Percentiles rank a stretch among this genome's conserved stretches.
These are phyloP conservation scores for Phthorimaea operculella DNA, from an alignment of 1,140 invertebrate species.

Conservation along the genomic window DNA sequence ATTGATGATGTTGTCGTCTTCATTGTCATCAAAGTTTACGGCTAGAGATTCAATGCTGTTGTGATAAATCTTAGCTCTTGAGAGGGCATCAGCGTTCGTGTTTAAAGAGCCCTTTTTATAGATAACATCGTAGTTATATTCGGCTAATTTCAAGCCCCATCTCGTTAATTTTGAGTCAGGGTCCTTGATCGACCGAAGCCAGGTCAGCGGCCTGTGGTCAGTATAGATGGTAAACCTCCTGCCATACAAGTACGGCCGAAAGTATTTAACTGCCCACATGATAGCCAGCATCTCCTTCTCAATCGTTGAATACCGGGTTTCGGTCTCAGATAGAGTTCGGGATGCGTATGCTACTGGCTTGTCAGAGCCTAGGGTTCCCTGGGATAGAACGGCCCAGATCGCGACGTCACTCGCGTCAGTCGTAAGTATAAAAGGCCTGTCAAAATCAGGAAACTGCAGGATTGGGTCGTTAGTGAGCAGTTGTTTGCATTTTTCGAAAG, in stretches of 20 bases:
- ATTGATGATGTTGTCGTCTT: no score
- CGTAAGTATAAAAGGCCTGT: constrained; percentile 7
- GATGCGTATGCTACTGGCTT: constrained; percentile 6
- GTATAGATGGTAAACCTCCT: neutral
- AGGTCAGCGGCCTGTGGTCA: constrained; percentile 16
- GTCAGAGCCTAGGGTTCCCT: neutral
- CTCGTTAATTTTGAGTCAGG: constrained; percentile 21
- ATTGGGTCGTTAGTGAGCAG: neutral
- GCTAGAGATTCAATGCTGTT: no score
- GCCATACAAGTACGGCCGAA: constrained; percentile 11
- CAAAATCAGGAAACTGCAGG: constrained; percentile 9
- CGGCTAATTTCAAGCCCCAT: constrained; percentile 10
- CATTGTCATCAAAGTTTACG: no score
- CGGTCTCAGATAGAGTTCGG: neutral
- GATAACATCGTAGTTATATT: neutral
- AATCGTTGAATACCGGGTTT: neutral
- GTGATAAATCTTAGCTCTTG: neutral
- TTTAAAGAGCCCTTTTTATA: neutral
- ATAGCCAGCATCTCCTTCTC: constrained; percentile 9
- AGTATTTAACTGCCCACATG: constrained; percentile 2
- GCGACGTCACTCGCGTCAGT: constrained; percentile 7
- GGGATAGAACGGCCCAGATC: constrained; percentile 11
- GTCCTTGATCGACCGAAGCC: constrained; percentile 45
- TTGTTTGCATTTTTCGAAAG: constrained; percentile 7
- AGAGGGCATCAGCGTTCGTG: neutral